These are phyloP conservation scores for Catocala sponsa DNA, from an alignment of 2,888 invertebrate genomes.

Conservation along the genomic window DNA sequence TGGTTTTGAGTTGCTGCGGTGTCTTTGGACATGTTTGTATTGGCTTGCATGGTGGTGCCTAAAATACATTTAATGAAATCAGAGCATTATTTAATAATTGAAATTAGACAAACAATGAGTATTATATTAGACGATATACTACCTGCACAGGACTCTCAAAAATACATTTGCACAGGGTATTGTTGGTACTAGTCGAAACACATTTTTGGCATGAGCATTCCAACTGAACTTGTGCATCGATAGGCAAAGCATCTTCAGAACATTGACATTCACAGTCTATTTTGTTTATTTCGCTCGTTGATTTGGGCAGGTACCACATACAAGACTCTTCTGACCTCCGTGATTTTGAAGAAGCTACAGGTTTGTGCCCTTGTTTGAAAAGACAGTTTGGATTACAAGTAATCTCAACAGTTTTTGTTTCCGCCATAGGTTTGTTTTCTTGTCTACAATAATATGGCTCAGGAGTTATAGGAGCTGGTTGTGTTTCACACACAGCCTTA, in stretches of 20 bases:
- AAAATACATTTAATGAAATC: too few species aligned
- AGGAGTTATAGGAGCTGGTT: neutral
- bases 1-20: neutral
- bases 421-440: too few species aligned
- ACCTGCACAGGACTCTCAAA: constrained; percentile 3
- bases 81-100: too few species aligned
- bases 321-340: constrained; percentile 10
- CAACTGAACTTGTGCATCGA: too few species aligned
- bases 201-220: neutral
- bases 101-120: too few species aligned
- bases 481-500: neutral
- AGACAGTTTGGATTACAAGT: neutral
- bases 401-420: neutral
- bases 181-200: neutral
- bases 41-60: neutral
- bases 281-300: neutral
- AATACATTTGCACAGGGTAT: constrained; percentile 2
- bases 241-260: constrained; percentile 20
- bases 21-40: constrained; percentile 1
- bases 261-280: constrained; percentile 48
- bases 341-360: constrained; percentile 12
- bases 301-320: too few species aligned
- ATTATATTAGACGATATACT: neutral
- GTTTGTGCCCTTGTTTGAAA: too few species aligned
- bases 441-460: too few species aligned